A percentile compares a stretch with the other conserved stretches of the same genome.
phyloP scores from a whole-genome alignment of 2,113 vertebrate genomes.

The Cairina moschata region DNA sequence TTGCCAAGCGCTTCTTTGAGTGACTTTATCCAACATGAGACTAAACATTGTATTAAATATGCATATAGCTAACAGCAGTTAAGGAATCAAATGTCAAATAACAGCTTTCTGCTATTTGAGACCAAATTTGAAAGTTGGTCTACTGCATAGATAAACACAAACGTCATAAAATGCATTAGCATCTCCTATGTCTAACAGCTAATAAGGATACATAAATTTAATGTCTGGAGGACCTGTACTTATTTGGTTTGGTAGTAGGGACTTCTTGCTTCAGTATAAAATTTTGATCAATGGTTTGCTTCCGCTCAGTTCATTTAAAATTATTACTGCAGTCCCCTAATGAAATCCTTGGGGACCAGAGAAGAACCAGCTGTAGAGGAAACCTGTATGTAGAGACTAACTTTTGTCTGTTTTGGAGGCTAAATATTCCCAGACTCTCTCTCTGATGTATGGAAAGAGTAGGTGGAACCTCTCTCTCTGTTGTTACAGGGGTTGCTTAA shows the following conservation, averaged over 20 bases:
- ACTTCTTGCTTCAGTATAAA: conserved; percentile 10
- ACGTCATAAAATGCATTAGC: conserved; percentile 24
- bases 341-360: background rate
- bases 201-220: conserved; percentile 46
- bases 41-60: conserved; percentile 80
- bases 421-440: background rate
- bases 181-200: conserved; percentile 55
- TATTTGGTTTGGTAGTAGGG: conserved; percentile 21
- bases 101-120: conserved; percentile 60
- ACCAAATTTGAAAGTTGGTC: conserved; percentile 63
- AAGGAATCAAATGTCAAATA: conserved; percentile 74
- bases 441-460: background rate
- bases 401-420: background rate
- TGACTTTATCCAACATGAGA: conserved; percentile 76
- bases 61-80: conserved; percentile 61
- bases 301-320: conserved; percentile 1
- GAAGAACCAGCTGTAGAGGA: background rate
- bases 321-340: background rate
- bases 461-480: background rate
- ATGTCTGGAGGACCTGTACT: conserved; percentile 37
- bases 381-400: background rate
- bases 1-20: conserved; percentile 78
- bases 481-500: conserved; percentile 1
- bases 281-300: background rate
- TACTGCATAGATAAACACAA: conserved; percentile 58